Evolutionary conservation across 2,797 vertebrate species (phyloP).

Genomic region (Poeciliopsis turneri): DNA sequence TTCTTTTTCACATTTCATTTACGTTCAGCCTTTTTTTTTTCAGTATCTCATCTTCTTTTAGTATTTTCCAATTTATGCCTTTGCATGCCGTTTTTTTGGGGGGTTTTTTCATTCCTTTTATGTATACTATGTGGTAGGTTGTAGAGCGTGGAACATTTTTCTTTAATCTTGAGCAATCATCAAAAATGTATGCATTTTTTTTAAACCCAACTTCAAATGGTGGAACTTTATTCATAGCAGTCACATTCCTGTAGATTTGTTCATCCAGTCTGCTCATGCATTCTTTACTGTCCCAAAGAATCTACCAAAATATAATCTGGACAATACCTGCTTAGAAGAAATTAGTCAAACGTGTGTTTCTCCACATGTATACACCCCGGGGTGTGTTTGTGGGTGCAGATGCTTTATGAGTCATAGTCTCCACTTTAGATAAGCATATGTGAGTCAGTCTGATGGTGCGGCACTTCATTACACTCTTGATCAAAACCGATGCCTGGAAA

Average conservation of each 20-base stretch:
- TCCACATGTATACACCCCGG: not conserved
- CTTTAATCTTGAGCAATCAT: slow-evolving; percentile 53
- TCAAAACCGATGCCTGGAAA: slow-evolving; percentile 37
- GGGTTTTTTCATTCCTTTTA: slow-evolving; percentile 10
- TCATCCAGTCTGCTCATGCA: slow-evolving; percentile 42
- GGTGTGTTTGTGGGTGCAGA: slow-evolving; percentile 28
- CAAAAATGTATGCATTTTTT: slow-evolving; percentile 26
- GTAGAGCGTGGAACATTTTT: not conserved
- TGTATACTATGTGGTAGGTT: slow-evolving; percentile 23
- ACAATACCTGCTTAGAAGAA: slow-evolving; percentile 4
- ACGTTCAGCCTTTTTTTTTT: slow-evolving; percentile 26
- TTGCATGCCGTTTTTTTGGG: not conserved
- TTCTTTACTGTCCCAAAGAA: slow-evolving; percentile 18
- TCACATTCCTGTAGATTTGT: slow-evolving; percentile 24
- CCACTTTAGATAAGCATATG: slow-evolving; percentile 39
- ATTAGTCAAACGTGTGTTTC: slow-evolving; percentile 20
- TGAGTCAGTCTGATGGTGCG: slow-evolving; percentile 47
- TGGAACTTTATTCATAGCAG: slow-evolving; percentile 48
- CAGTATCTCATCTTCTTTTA: slow-evolving; percentile 46
- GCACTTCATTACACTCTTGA: slow-evolving; percentile 48
- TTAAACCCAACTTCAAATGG: slow-evolving; percentile 13
- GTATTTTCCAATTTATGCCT: slow-evolving; percentile 47
- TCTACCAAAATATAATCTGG: slow-evolving; percentile 2
- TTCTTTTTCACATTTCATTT: slow-evolving; percentile 42
- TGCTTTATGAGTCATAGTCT: slow-evolving; percentile 55